Evolutionary conservation across 2,113 vertebrate species (phyloP).

Genomic region (Verasper variegatus): DNA sequence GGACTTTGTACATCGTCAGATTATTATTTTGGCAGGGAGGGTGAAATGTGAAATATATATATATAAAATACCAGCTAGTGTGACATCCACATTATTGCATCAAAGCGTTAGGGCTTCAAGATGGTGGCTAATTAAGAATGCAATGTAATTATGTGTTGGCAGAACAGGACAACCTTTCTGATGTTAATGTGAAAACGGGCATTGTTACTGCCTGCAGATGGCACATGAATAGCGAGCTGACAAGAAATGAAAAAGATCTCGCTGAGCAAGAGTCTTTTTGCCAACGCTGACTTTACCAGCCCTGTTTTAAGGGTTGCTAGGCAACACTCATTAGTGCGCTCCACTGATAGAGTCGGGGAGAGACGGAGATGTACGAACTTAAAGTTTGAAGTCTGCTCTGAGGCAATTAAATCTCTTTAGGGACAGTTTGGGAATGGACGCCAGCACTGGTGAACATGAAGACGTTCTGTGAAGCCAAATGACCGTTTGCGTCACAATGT

Average conservation of each 20-base stretch:
- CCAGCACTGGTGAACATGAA: background rate
- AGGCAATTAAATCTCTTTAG: slow-evolving; percentile 45
- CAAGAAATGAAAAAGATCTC: slow-evolving; percentile 64
- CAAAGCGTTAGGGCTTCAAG: slow-evolving; percentile 39
- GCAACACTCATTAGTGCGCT: slow-evolving; percentile 77
- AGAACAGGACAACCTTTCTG: slow-evolving; percentile 57
- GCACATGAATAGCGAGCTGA: slow-evolving; percentile 75
- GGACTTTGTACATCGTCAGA: background rate
- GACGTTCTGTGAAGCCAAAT: background rate
- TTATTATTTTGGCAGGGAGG: no score
- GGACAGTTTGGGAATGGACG: slow-evolving; percentile 1
- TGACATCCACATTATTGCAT: slow-evolving; percentile 10
- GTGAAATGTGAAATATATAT: background rate
- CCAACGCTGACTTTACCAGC: slow-evolving; percentile 66
- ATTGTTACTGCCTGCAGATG: slow-evolving; percentile 75
- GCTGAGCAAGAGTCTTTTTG: slow-evolving; percentile 49
- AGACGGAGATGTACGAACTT: slow-evolving; percentile 44
- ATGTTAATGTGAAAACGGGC: slow-evolving; percentile 63
- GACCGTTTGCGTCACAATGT: no score
- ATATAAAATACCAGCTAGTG: background rate
- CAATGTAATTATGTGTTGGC: slow-evolving; percentile 58
- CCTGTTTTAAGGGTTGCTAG: slow-evolving; percentile 77
- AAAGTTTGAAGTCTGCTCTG: slow-evolving; percentile 44
- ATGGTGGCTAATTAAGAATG: slow-evolving; percentile 59
- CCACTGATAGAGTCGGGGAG: slow-evolving; percentile 38